Conservation (phyloP, 2,888 invertebrate genomes). For the Plagodis dolabraria region DNA sequence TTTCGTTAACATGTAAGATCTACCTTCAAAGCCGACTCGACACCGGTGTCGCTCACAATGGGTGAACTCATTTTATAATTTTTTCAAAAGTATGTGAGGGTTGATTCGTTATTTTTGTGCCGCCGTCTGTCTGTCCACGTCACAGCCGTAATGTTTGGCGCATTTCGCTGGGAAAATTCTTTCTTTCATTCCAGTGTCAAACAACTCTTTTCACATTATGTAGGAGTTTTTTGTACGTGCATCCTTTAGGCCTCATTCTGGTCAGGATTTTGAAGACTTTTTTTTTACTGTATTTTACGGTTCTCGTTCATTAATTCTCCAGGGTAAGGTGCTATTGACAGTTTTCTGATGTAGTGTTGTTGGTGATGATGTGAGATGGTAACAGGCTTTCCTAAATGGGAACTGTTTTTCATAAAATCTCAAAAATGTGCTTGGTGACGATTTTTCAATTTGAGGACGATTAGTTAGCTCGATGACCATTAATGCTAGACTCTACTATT, state of each 20-base stretch:
- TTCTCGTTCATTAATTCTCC: too few species aligned
- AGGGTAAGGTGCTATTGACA: too few species aligned
- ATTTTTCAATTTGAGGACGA: too few species aligned
- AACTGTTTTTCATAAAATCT: too few species aligned
- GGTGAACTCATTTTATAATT: slow-evolving; percentile 30
- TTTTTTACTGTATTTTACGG: too few species aligned
- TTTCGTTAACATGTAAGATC: neutral
- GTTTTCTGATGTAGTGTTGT: too few species aligned
- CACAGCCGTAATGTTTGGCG: slow-evolving; percentile 16
- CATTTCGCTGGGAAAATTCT: slow-evolving; percentile 23
- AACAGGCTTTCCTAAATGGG: too few species aligned
- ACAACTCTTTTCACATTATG: slow-evolving; percentile 17
- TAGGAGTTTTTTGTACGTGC: neutral
- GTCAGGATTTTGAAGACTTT: too few species aligned
- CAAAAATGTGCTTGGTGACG: too few species aligned
- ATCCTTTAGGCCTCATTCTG: neutral
- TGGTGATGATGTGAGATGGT: too few species aligned
- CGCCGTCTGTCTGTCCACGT: slow-evolving; percentile 20
- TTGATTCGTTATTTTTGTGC: slow-evolving; percentile 35
- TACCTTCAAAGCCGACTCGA: slow-evolving; percentile 13
- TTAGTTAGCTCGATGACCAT: too few species aligned
- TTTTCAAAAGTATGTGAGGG: slow-evolving; percentile 25
- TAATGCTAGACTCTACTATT: too few species aligned
- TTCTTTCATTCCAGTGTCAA: slow-evolving; percentile 27
- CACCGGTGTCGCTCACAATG: slow-evolving; percentile 22